These are phyloP conservation scores for Halichondria panicea DNA, from an alignment of 37 sponge, comb jelly and placozoan species.

Conservation along the genomic window DNA sequence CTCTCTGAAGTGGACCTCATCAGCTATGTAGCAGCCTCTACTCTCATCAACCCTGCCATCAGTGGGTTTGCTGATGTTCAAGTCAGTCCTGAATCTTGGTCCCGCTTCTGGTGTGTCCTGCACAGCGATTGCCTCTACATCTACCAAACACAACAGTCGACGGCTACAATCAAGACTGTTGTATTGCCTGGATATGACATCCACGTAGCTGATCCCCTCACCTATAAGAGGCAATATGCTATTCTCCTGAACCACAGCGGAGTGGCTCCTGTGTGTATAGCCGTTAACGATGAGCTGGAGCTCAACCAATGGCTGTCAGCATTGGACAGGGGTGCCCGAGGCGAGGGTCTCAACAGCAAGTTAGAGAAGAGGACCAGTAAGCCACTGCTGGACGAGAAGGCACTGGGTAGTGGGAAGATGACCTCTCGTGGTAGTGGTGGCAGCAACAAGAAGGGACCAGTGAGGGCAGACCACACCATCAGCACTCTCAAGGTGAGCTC, in stretches of 20 bases:
- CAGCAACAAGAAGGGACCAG: conserved; percentile 22
- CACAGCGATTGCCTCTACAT: conserved; percentile 58
- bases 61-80: conserved; percentile 50
- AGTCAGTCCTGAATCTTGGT: conserved; percentile 38
- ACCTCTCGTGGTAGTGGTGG: not conserved
- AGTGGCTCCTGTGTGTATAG: conserved; percentile 15
- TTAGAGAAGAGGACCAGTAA: not conserved
- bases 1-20: conserved; percentile 29
- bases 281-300: conserved; percentile 31
- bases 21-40: conserved; percentile 37
- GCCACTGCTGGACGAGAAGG: not conserved
- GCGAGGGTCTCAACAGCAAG: conserved; percentile 2
- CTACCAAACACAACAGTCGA: conserved; percentile 44
- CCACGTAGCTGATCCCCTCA: not conserved
- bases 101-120: conserved; percentile 61
- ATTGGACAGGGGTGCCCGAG: conserved; percentile 33
- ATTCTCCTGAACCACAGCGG: conserved; percentile 31
- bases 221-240: conserved; percentile 12
- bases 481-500: not conserved
- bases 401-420: not conserved
- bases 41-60: conserved; percentile 10
- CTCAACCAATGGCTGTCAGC: conserved; percentile 52
- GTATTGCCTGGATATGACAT: conserved; percentile 52
- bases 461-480: conserved; percentile 15
- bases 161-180: conserved; percentile 31